These are phyloP conservation scores for Margaritifera margaritifera DNA, from an alignment of 2,888 invertebrate genomes.

Conservation along the genomic window DNA sequence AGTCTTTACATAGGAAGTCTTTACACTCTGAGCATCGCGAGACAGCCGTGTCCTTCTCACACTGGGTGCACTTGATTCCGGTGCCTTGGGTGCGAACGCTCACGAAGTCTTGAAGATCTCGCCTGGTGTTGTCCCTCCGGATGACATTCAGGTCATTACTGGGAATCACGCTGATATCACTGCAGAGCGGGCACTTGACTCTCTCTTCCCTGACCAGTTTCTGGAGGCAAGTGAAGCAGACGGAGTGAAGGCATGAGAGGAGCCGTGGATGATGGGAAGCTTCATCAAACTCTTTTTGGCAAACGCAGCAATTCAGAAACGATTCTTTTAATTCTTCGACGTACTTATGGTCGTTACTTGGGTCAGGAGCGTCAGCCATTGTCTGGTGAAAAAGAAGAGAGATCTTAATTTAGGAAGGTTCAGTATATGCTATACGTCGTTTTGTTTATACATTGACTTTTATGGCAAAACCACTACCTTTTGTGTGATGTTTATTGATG, in stretches of 20 bases:
- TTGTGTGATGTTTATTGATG: no score
- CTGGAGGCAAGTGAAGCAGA: conserved; percentile 1
- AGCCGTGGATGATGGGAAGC: background rate
- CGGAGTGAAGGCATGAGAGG: conserved; percentile 1
- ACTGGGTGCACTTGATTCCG: background rate
- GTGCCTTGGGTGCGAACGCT: background rate
- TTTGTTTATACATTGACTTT: no score
- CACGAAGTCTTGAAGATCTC: conserved; percentile 1
- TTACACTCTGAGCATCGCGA: no score
- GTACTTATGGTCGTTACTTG: no score
- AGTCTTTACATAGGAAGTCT: no score
- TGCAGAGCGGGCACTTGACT: conserved; percentile 2
- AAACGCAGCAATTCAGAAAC: background rate
- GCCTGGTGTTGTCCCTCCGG: background rate
- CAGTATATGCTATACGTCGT: no score
- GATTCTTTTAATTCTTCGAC: background rate
- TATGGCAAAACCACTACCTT: no score
- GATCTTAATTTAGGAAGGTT: no score
- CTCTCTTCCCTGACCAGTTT: background rate
- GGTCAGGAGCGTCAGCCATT: no score
- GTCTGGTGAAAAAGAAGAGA: no score
- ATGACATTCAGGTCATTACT: background rate
- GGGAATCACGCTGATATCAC: background rate
- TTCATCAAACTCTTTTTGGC: background rate
- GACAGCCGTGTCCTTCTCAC: background rate